phyloP scores from a whole-genome alignment of 2,113 vertebrate species.

The Neodontobutis hainanensis region DNA sequence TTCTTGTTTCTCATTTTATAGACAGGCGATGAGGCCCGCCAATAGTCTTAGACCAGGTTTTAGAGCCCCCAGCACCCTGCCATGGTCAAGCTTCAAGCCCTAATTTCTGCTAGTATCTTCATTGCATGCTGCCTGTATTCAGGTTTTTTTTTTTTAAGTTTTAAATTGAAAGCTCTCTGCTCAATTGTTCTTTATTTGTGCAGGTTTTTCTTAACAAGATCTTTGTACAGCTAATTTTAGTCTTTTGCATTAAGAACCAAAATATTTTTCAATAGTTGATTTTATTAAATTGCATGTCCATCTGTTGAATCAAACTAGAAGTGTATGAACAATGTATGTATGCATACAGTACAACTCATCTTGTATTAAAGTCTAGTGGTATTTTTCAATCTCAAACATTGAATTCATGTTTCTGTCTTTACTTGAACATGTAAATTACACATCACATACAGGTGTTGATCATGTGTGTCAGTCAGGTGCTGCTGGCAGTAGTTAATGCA shows the following conservation, averaged over 20 bases:
- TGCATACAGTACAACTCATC: not conserved
- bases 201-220: no score
- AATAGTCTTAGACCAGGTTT: slow-evolving; percentile 32
- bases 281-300: not conserved
- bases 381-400: not conserved
- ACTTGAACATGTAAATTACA: not conserved
- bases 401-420: not conserved
- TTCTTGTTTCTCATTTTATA: slow-evolving; percentile 24
- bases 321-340: not conserved
- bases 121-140: not conserved
- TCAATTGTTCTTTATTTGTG: not conserved
- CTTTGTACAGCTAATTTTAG: not conserved
- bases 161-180: not conserved
- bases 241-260: not conserved
- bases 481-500: no score
- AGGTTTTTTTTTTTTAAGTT: slow-evolving; percentile 18
- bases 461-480: no score
- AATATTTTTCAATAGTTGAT: not conserved
- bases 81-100: slow-evolving; percentile 44
- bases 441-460: no score
- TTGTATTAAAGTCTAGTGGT: not conserved
- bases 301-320: not conserved
- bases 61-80: slow-evolving; percentile 51
- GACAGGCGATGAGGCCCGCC: not conserved
- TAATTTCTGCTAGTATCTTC: not conserved